These are phyloP conservation scores for Scleropages formosus DNA, from an alignment of 2,797 vertebrate species.

Conservation along the genomic window DNA sequence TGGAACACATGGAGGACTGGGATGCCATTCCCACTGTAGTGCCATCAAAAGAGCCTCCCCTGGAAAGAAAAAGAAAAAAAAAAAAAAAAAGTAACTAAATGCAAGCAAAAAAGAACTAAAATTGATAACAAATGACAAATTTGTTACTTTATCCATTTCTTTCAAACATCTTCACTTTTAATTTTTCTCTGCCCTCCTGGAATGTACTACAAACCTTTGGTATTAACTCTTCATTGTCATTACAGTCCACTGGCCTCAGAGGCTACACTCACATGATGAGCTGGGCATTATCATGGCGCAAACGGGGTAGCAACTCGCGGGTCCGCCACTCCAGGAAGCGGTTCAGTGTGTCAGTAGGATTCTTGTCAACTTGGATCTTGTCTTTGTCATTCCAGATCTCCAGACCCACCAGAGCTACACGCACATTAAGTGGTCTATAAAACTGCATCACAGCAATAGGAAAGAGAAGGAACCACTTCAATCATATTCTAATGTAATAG, in stretches of 20 bases:
- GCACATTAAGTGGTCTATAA: conserved; percentile 79
- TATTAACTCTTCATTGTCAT: not conserved
- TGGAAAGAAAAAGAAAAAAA: conserved; percentile 37
- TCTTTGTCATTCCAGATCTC: conserved; percentile 85
- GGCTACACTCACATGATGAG: conserved; percentile 72
- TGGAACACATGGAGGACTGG: conserved; percentile 86
- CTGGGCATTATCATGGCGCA: conserved; percentile 88
- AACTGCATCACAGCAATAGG: conserved; percentile 63
- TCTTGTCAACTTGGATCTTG: conserved; percentile 65
- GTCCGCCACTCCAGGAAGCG: conserved; percentile 84
- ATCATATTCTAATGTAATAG: not conserved
- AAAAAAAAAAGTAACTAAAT: not conserved
- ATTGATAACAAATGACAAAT: not conserved
- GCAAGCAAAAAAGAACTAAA: not conserved
- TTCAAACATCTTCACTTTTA: too few species aligned
- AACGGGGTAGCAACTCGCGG: conserved; percentile 72
- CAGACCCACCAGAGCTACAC: conserved; percentile 79
- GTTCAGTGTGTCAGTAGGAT: conserved; percentile 68
- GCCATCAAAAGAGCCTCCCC: conserved; percentile 72
- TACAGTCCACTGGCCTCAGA: not conserved
- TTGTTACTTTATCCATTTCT: not conserved
- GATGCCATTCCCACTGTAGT: conserved; percentile 82
- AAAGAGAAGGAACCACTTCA: not conserved
- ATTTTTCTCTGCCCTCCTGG: not conserved
- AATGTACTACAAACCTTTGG: not conserved